phyloP scores from a whole-genome alignment of 2,888 invertebrate genomes.

The Acronicta leporina region DNA sequence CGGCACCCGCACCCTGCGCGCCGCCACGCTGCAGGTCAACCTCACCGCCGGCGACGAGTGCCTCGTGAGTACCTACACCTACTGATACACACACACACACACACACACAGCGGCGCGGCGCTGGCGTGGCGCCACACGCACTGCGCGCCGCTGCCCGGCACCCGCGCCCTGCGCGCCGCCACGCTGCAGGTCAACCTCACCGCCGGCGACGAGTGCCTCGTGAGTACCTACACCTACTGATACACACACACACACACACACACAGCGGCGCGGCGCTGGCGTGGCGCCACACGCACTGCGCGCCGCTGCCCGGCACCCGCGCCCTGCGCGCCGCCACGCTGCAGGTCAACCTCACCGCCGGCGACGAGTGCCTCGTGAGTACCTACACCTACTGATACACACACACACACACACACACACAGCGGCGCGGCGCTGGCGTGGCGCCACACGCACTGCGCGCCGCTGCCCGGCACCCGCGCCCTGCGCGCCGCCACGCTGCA shows the following conservation, averaged over 20 bases:
- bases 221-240: conserved; percentile 84
- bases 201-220: conserved; percentile 95
- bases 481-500: conserved; percentile 95
- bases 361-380: conserved; percentile 95
- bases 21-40: conserved; percentile 97
- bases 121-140: conserved; percentile 93
- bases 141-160: conserved; percentile 67
- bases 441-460: conserved; percentile 90
- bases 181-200: conserved; percentile 97
- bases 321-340: conserved; percentile 93
- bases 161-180: conserved; percentile 90
- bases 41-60: conserved; percentile 95
- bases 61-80: conserved; percentile 91
- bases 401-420: background rate
- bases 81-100: background rate
- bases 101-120: conserved; percentile 63
- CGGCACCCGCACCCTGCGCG: conserved; percentile 80
- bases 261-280: conserved; percentile 87
- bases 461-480: conserved; percentile 68
- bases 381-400: background rate
- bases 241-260: background rate
- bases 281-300: conserved; percentile 91
- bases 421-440: conserved; percentile 90
- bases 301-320: conserved; percentile 66
- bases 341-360: conserved; percentile 96